phyloP scores from a whole-genome alignment of 2,888 invertebrate genomes.

The Drosophila fungiperda region DNA sequence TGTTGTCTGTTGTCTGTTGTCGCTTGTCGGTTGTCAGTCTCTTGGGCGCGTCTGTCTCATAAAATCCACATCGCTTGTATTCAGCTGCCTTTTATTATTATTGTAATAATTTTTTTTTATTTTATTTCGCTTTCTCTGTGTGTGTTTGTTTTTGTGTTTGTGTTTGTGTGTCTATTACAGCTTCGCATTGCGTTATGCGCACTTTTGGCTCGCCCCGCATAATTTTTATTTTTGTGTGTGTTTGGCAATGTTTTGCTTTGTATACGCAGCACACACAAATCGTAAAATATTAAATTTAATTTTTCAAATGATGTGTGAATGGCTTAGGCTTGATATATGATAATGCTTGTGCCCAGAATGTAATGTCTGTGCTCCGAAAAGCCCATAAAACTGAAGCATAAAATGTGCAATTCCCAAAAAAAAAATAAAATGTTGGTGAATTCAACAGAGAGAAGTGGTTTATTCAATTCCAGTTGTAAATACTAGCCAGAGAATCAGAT shows the following conservation, averaged over 20 bases:
- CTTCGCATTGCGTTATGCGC: slow-evolving; percentile 72
- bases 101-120: slow-evolving; percentile 71
- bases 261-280: slow-evolving; percentile 59
- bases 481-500: not conserved
- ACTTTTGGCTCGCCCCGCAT: slow-evolving; percentile 61
- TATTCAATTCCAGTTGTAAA: not conserved
- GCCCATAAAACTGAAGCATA: slow-evolving; percentile 46
- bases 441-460: slow-evolving; percentile 21
- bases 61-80: slow-evolving; percentile 67
- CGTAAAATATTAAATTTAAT: slow-evolving; percentile 82
- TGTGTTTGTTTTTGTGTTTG: slow-evolving; percentile 12
- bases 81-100: slow-evolving; percentile 77
- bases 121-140: slow-evolving; percentile 16
- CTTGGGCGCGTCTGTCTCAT: slow-evolving; percentile 61
- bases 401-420: slow-evolving; percentile 52
- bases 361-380: slow-evolving; percentile 41
- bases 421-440: slow-evolving; percentile 10
- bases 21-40: slow-evolving; percentile 38
- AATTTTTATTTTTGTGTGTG: slow-evolving; percentile 64
- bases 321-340: slow-evolving; percentile 73
- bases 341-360: slow-evolving; percentile 58
- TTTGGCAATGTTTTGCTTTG: slow-evolving; percentile 50
- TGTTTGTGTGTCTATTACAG: not conserved
- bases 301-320: slow-evolving; percentile 82
- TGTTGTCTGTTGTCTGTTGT: slow-evolving; percentile 19